Evolutionary conservation across 2,113 vertebrate species (phyloP).

Genomic region (Aplodontia rufa): DNA sequence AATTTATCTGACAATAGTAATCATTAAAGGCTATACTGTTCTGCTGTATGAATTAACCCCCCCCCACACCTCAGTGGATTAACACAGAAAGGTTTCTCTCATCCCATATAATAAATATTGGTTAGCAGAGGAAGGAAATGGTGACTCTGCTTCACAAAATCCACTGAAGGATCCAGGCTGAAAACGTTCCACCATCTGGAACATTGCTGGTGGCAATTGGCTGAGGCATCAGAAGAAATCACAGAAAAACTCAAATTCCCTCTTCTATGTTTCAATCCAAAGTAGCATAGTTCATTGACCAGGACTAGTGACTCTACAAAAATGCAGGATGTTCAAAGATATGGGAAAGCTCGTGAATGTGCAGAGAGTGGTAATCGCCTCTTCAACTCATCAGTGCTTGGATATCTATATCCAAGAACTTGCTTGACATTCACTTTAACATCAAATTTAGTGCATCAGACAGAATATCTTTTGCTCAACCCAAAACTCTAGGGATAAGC

Average conservation of each 20-base stretch:
- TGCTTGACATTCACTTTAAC: neutral
- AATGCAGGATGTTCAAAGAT: neutral
- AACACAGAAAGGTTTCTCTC: neutral
- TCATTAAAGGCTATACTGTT: neutral
- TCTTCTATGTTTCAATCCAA: neutral
- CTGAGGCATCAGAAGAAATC: neutral
- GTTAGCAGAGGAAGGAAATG: neutral
- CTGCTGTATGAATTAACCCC: neutral
- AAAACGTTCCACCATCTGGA: neutral
- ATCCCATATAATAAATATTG: neutral
- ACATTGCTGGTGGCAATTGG: neutral
- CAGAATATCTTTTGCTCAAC: neutral
- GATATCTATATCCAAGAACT: neutral
- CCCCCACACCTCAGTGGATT: neutral
- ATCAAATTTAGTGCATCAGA: neutral
- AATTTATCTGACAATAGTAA: neutral
- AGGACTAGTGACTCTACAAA: neutral
- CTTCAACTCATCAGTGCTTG: neutral
- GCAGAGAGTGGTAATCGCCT: neutral
- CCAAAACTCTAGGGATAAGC: neutral
- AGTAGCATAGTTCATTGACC: neutral
- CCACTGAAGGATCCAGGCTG: neutral
- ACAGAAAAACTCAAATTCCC: neutral
- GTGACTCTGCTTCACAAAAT: neutral
- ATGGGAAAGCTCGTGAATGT: neutral